These are phyloP conservation scores for Cherax destructor DNA, from an alignment of 1,140 invertebrate species.

Conservation along the genomic window DNA sequence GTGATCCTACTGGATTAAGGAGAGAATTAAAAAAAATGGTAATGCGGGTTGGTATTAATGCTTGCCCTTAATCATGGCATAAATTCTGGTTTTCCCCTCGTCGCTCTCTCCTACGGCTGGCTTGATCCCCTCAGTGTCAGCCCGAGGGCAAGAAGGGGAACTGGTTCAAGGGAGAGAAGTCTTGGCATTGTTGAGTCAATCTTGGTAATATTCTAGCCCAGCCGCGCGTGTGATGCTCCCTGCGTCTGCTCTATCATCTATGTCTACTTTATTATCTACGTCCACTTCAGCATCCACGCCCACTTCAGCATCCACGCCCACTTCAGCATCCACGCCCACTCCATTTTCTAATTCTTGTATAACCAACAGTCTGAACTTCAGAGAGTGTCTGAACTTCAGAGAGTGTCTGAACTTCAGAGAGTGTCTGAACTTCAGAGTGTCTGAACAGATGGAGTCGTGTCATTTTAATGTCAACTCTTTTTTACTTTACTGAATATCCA, in stretches of 20 bases:
- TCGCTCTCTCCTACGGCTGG: conserved; percentile 41
- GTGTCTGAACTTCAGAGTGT: too few relatives aligned
- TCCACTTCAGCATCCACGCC: not conserved
- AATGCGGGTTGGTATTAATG: conserved; percentile 9
- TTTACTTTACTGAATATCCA: too few relatives aligned
- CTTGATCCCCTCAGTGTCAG: conserved; percentile 47
- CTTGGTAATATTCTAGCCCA: conserved; percentile 51
- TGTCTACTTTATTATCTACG: not conserved
- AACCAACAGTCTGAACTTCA: too few relatives aligned
- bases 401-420: too few relatives aligned
- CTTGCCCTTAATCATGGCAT: conserved; percentile 30
- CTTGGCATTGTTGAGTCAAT: conserved; percentile 62
- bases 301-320: not conserved
- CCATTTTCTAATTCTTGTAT: not conserved
- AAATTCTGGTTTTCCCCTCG: conserved; percentile 45
- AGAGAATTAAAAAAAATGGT: too few relatives aligned
- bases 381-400: too few relatives aligned
- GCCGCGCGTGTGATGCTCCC: not conserved
- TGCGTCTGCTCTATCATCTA: not conserved
- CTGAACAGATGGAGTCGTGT: too few relatives aligned
- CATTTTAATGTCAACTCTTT: too few relatives aligned
- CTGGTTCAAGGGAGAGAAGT: conserved; percentile 44
- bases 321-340: not conserved
- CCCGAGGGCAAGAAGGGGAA: conserved; percentile 54
- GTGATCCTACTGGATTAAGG: too few relatives aligned